phyloP scores from a whole-genome alignment of 2,113 vertebrate genomes.

The Tamias sibiricus region DNA sequence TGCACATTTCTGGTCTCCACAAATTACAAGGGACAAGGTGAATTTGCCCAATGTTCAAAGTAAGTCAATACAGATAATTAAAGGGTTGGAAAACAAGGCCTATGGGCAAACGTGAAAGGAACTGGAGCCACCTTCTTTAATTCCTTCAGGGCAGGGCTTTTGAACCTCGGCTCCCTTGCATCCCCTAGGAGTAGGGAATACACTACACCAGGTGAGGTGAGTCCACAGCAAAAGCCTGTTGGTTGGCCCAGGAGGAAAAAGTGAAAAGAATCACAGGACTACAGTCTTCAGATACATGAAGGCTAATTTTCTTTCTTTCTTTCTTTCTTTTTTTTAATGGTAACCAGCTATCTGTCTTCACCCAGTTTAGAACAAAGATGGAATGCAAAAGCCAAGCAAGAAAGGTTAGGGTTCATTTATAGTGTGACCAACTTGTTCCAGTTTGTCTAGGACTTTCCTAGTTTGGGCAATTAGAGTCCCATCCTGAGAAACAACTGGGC shows the following conservation, averaged over 20 bases:
- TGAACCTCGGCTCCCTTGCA: not conserved
- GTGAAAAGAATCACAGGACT: not conserved
- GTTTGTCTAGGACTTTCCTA: not conserved
- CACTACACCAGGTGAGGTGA: not conserved
- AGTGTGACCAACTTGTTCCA: not conserved
- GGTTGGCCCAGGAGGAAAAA: not conserved
- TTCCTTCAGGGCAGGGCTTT: not conserved
- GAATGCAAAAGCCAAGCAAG: not conserved
- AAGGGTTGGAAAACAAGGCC: conserved; percentile 15
- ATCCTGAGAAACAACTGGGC: not conserved
- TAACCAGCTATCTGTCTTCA: conserved; percentile 24
- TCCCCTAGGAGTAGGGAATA: not conserved
- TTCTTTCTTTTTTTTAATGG: too few species aligned
- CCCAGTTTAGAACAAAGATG: not conserved
- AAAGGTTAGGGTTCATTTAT: not conserved
- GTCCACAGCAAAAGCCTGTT: not conserved
- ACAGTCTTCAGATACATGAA: not conserved
- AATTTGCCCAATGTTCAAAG: conserved; percentile 67
- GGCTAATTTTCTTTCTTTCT: not conserved
- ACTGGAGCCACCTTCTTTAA: not conserved
- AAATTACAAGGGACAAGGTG: conserved; percentile 44
- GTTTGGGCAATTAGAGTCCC: not conserved
- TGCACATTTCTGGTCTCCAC: not conserved
- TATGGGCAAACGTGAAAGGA: conserved; percentile 55
- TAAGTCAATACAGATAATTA: conserved; percentile 66